Percentiles rank a stretch among this genome's conserved stretches.
phyloP scores from a whole-genome alignment of 2,113 vertebrate species.

The Chauna torquata region DNA sequence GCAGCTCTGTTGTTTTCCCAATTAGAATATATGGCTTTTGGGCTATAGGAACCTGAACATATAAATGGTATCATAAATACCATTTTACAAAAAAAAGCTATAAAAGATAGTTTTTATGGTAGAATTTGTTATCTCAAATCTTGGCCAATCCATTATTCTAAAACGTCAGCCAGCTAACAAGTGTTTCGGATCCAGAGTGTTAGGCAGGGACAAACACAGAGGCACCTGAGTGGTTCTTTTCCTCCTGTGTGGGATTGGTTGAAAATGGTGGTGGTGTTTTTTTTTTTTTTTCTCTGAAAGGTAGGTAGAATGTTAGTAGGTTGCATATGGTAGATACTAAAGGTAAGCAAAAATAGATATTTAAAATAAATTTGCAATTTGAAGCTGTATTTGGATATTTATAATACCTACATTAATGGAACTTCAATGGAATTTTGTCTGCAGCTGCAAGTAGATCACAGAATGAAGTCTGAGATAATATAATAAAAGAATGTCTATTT shows the following conservation, averaged over 20 bases:
- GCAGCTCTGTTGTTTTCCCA: not conserved
- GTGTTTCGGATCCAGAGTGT: not conserved
- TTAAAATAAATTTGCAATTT: not conserved
- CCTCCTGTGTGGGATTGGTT: not conserved
- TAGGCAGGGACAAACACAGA: not conserved
- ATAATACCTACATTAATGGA: not conserved
- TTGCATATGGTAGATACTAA: not conserved
- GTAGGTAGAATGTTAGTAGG: not conserved
- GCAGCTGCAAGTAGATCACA: not conserved
- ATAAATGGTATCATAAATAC: not conserved
- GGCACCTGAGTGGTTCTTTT: not conserved
- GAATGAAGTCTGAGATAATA: not conserved
- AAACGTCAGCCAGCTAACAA: not conserved
- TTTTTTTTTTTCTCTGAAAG: not conserved
- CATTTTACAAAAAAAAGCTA: not conserved
- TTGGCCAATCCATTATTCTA: not conserved
- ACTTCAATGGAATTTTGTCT: not conserved
- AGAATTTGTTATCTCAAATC: not conserved
- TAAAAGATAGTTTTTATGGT: not conserved
- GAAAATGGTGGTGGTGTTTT: not conserved
- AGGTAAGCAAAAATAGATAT: not conserved
- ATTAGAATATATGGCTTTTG: not conserved
- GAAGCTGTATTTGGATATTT: not conserved
- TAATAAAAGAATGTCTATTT: not conserved
- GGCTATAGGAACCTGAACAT: not conserved